These are phyloP conservation scores for Dynastes grantii DNA, from an alignment of 2,888 invertebrate species.

Conservation along the genomic window DNA sequence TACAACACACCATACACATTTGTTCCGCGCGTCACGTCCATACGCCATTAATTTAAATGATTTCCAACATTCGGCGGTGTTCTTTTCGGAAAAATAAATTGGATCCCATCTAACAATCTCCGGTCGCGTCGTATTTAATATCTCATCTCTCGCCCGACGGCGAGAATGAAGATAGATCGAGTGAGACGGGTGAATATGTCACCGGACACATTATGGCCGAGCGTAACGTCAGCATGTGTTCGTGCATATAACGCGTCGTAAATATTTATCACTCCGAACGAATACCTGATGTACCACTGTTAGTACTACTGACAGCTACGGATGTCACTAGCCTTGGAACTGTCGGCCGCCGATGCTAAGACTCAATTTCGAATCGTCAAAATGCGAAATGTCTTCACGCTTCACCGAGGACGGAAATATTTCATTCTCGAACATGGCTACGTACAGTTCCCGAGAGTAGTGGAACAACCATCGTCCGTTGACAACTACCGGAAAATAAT, in stretches of 20 bases:
- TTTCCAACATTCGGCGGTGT: conserved; percentile 7
- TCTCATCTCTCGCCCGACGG: conserved; percentile 10
- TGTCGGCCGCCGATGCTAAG: conserved; percentile 25
- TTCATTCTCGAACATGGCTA: conserved; percentile 16
- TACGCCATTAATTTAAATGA: conserved; percentile 16
- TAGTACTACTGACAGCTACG: neutral
- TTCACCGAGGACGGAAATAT: conserved; percentile 31
- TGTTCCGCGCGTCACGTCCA: conserved; percentile 1
- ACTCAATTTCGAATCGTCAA: conserved; percentile 43
- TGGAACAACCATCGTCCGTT: neutral
- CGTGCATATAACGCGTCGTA: conserved; percentile 4
- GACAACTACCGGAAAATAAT: too few species aligned
- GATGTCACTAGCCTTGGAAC: neutral
- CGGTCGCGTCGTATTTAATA: conserved; percentile 28
- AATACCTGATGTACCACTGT: conserved; percentile 6
- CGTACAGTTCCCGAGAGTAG: neutral
- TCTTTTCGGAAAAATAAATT: conserved; percentile 18
- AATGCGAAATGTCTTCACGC: conserved; percentile 32
- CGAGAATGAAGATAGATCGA: conserved; percentile 26
- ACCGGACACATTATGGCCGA: conserved; percentile 12
- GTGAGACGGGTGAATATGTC: conserved; percentile 13
- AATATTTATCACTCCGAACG: conserved; percentile 42
- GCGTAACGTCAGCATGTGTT: conserved; percentile 1
- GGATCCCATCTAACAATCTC: conserved; percentile 24
- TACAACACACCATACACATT: neutral